These are phyloP conservation scores for Amphiduros pacificus DNA, from an alignment of 2,888 invertebrate species.

Conservation along the genomic window DNA sequence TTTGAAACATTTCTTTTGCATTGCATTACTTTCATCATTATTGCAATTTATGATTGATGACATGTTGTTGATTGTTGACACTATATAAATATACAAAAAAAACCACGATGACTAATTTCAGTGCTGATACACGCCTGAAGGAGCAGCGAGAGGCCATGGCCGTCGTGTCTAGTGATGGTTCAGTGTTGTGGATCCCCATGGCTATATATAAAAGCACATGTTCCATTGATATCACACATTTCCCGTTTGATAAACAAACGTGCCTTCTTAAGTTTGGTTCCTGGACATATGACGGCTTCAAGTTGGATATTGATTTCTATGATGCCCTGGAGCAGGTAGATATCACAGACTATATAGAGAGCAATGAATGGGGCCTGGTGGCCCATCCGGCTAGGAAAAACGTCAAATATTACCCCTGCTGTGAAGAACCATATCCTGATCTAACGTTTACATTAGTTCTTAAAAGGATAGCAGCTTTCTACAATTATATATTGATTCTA, in stretches of 20 bases:
- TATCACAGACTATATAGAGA: slow-evolving; percentile 48
- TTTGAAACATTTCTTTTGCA: no score
- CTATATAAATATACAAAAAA: no score
- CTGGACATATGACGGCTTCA: slow-evolving; percentile 56
- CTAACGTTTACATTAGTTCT: slow-evolving; percentile 52
- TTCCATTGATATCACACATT: slow-evolving; percentile 55
- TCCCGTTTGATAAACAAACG: slow-evolving; percentile 58
- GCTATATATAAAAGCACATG: slow-evolving; percentile 58
- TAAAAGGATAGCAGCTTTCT: slow-evolving; percentile 38
- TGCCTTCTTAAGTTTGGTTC: slow-evolving; percentile 59
- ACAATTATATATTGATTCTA: slow-evolving; percentile 58
- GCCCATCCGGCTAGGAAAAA: slow-evolving; percentile 46
- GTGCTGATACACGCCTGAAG: slow-evolving; percentile 57
- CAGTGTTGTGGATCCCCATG: slow-evolving; percentile 51
- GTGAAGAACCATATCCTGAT: slow-evolving; percentile 52
- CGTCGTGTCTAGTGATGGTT: slow-evolving; percentile 46
- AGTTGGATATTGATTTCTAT: slow-evolving; percentile 44
- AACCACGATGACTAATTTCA: no score
- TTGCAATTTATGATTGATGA: no score
- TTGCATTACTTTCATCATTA: no score
- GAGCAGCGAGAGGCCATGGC: slow-evolving; percentile 57
- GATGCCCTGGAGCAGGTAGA: slow-evolving; percentile 29
- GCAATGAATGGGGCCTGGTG: slow-evolving; percentile 58
- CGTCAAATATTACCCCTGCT: slow-evolving; percentile 49
- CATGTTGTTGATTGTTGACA: no score